Conservation (phyloP, 2,113 vertebrate genomes). For the Leptobrachium ailaonicum region DNA sequence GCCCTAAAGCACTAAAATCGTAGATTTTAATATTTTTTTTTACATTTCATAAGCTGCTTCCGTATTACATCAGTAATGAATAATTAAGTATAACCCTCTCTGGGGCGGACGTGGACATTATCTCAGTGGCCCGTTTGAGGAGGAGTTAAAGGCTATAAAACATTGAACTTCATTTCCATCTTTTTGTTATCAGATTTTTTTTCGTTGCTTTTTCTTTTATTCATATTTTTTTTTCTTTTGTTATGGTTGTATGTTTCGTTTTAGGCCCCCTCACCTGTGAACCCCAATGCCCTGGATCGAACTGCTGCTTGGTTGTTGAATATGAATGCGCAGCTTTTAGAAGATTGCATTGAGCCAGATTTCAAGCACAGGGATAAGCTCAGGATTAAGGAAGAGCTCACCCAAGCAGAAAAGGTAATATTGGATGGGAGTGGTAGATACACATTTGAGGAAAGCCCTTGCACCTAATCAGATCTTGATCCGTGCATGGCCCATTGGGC, state of each 20-base stretch:
- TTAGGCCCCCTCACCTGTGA: constrained; percentile 97
- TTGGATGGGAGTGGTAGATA: constrained; percentile 52
- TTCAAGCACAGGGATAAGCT: constrained; percentile 85
- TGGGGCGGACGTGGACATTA: too few species aligned
- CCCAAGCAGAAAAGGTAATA: constrained; percentile 97
- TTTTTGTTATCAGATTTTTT: background rate
- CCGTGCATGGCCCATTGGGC: too few species aligned
- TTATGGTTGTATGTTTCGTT: constrained; percentile 78
- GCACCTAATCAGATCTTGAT: too few species aligned
- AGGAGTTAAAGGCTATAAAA: too few species aligned
- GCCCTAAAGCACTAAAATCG: too few species aligned
- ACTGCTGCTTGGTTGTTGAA: constrained; percentile 98
- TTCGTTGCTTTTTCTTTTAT: constrained; percentile 47
- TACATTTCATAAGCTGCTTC: too few species aligned
- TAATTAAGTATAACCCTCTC: too few species aligned
- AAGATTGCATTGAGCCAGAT: constrained; percentile 89
- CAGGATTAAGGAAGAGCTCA: constrained; percentile 94
- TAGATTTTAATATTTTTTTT: too few species aligned
- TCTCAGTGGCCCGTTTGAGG: too few species aligned
- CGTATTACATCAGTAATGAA: too few species aligned
- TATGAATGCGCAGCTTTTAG: constrained; percentile 98
- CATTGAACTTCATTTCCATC: constrained; percentile 40
- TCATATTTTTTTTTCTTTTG: constrained; percentile 61
- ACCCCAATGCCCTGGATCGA: constrained; percentile 98
- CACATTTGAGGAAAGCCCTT: background rate